Base-by-base conservation (phyloP, 2,113 vertebrate species). In the Pedionomus torquatus region DNA sequence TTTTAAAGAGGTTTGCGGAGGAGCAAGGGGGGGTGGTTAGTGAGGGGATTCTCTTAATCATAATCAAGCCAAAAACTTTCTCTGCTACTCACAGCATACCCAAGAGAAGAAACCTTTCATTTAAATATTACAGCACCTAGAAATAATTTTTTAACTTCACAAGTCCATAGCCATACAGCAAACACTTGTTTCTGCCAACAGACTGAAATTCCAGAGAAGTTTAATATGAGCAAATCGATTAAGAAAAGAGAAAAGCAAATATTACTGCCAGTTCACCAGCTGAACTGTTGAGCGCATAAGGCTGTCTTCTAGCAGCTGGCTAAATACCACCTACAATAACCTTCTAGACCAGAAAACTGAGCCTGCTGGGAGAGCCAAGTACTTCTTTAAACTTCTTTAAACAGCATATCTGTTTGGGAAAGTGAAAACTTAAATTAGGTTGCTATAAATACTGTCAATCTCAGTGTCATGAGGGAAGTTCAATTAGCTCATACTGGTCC, bases 371-470 rank as follows among this genome's bases (percentile, higher is more conserved):
- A 95, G 79, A 89, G 72, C 16, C 63, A 89, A 94, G 85, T 51
- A 76, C 39, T 58, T 89, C 65, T 94, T 94, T 81, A 94, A 95
- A 88, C 31, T 72, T 46, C 46, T 46, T 46, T 46, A 46, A 96
- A 87, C 39, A 77, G 19, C 20, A 89, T 72, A 90, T 77, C 65
- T 71, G 19, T 80, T 49, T 39, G 80, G 93, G 93, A 66, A 94
- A 95, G 70, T 14, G 39, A 95, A 97, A 96, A 71, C 35, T 95
- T 92, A 87, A 96, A 97, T 95, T 96, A 97, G 76, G 43, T 95
- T 88, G 33, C 90, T 97, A 93, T 72, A 97, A 95, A 95, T 95
- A 95, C n/a, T n/a, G 23, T 35, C 57, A 57, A 92, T 83, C 76
- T 54, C 48, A 66, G 58, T 72, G 93, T 93, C 91, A 92, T 85